These are phyloP conservation scores for Neodon shergylaensis DNA, from an alignment of 2,113 vertebrate genomes.

Conservation along the genomic window DNA sequence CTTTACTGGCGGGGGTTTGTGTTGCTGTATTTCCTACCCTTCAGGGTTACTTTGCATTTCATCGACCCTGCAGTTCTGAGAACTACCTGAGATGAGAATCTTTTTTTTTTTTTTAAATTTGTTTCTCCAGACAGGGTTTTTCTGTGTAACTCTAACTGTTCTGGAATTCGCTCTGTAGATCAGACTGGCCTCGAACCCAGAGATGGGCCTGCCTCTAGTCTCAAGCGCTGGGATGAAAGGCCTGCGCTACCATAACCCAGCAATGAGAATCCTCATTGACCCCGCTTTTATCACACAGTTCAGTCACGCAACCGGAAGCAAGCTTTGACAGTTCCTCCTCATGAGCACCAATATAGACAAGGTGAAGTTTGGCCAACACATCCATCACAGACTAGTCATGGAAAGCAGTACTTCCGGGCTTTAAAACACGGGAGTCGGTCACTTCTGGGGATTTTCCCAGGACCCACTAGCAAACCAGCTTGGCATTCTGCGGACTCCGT, in stretches of 20 bases:
- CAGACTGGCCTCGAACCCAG: neutral
- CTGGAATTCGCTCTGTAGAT: neutral
- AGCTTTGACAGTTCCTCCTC: neutral
- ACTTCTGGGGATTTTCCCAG: neutral
- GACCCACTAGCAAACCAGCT: neutral
- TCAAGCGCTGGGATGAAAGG: neutral
- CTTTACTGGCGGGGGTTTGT: neutral
- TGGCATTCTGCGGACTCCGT: neutral
- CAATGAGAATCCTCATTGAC: neutral
- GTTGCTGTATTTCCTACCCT: neutral
- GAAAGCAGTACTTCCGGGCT: neutral
- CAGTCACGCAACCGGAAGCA: neutral
- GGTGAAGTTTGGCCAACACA: neutral
- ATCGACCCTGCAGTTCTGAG: neutral
- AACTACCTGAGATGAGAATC: neutral
- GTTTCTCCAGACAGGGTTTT: neutral
- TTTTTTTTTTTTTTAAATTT: neutral
- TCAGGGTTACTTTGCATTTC: neutral
- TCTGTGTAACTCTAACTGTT: neutral
- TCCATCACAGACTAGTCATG: neutral
- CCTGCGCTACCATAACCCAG: fast-evolving
- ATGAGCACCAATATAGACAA: neutral
- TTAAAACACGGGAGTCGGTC: neutral
- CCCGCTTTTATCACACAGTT: neutral
- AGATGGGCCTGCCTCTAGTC: neutral